phyloP scores from a whole-genome alignment of 2,888 invertebrate genomes.

The Galerucella calmariensis region DNA sequence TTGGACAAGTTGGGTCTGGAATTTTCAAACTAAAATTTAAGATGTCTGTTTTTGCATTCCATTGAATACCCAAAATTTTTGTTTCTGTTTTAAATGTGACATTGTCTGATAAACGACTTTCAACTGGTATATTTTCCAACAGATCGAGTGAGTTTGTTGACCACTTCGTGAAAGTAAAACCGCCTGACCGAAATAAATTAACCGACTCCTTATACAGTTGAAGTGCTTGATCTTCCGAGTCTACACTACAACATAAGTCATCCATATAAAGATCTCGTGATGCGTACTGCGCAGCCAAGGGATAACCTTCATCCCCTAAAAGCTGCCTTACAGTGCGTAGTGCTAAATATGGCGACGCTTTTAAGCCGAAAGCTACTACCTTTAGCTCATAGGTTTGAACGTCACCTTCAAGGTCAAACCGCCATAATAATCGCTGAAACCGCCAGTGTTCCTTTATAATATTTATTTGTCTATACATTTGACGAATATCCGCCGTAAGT shows the following conservation, averaged over 20 bases:
- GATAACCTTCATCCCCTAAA: conserved; percentile 9
- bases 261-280: conserved; percentile 14
- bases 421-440: too few species aligned
- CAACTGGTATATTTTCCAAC: not conserved
- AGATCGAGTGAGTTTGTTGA: conserved; percentile 1
- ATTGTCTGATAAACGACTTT: conserved; percentile 1
- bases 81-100: not conserved
- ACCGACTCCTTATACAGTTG: conserved; percentile 13
- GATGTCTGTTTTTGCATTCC: too few species aligned
- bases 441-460: too few species aligned
- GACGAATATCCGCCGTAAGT: too few species aligned
- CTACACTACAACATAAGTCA: conserved; percentile 11
- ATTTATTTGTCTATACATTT: too few species aligned
- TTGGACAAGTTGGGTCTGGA: too few species aligned
- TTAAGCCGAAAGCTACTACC: too few species aligned
- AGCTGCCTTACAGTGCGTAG: not conserved
- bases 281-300: conserved; percentile 9
- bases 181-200: conserved; percentile 17
- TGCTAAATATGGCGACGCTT: conserved; percentile 8
- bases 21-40: too few species aligned
- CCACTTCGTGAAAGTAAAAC: conserved; percentile 11
- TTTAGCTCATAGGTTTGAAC: too few species aligned
- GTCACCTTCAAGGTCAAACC: too few species aligned
- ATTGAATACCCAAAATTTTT: too few species aligned
- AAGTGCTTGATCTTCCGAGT: conserved; percentile 10